Base-by-base conservation (phyloP, 2,113 vertebrate genomes). In the Paralichthys olivaceus region DNA sequence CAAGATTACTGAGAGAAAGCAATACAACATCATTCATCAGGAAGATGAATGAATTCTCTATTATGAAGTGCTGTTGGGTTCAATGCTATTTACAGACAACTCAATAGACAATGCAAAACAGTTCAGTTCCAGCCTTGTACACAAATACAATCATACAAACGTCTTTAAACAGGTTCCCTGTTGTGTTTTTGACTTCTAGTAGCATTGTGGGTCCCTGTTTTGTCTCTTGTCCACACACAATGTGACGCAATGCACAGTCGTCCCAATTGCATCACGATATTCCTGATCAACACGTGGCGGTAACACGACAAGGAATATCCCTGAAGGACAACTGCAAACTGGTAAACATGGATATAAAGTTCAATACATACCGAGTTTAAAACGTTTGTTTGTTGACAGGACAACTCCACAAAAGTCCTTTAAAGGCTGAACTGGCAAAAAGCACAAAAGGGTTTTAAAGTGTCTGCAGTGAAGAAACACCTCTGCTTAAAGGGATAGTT, bases 391-490 rank as follows among this genome's bases (percentile, higher is more conserved):
- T 20, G 20, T 34, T 34, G 13, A 45, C 14, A 43, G 3, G 8
- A 25, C 25, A 47, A 28, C 7, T 12, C 34, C 26, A 32, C 43
- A 53, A 19, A 23, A 4, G 3, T 11, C 28, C 5, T 34, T 51
- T 13, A 56, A 69, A 80, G 26, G 28, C 56, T 40, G 37, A 75
- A 47, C 9, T 1, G 1, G n/a, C 29, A 20, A 45, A 67, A 61
- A 53, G 15, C 25, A 37, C 25, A 37, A 23, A 13, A 15, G 20
- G 29, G 34, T 45, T 19, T 58, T 63, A 40, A 80, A 79, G 26
- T 70, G 72, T 63, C 68, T 64, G n/a, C 51, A 74, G 28, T 7
- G 3, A 53, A 29, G 58, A 61, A 63, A 60, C 26, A 23, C 5
- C 17, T 61, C 7, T n/a, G 32, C 37, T 13, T 40, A 12, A 40